Conservation (phyloP, 2,797 vertebrate species). For the Typhlichthys eigenmanni region DNA sequence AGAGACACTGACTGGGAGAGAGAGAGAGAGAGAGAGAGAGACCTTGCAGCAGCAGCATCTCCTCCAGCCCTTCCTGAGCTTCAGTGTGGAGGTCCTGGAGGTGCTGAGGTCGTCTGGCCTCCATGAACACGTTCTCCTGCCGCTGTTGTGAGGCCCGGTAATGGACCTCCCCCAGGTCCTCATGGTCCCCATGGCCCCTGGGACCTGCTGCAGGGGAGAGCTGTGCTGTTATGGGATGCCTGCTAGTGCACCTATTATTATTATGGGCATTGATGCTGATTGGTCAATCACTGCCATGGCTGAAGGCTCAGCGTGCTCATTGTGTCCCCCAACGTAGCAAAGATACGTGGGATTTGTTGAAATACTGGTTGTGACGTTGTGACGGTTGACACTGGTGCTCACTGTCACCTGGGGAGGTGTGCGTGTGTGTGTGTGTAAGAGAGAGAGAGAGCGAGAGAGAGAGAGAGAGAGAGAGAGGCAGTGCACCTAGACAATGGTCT, state of each 20-base stretch:
- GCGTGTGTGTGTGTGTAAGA: background rate
- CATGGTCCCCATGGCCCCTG: conserved; percentile 81
- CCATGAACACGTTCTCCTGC: conserved; percentile 94
- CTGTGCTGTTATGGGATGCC: no score
- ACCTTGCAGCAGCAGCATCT: conserved; percentile 89
- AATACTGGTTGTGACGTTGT: conserved; percentile 17
- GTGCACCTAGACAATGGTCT: no score
- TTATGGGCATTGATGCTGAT: no score
- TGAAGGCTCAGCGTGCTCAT: no score
- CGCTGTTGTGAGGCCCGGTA: conserved; percentile 79
- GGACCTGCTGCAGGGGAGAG: conserved; percentile 66
- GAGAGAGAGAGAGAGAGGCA: no score
- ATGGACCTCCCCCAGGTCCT: conserved; percentile 74
- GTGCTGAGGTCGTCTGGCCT: conserved; percentile 84
- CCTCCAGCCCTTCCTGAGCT: conserved; percentile 89
- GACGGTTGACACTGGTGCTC: conserved; percentile 45
- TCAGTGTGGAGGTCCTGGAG: conserved; percentile 93
- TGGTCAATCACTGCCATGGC: no score
- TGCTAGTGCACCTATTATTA: no score
- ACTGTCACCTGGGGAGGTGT: conserved; percentile 50
- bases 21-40: no score
- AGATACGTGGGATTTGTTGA: no score
- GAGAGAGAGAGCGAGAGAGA: no score
- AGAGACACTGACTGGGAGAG: conserved; percentile 26
- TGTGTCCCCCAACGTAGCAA: no score